A percentile compares a stretch with the other conserved stretches of the same genome.
Conservation (phyloP, 2,797 vertebrate species). For the Neosilurus hyrtlii region DNA sequence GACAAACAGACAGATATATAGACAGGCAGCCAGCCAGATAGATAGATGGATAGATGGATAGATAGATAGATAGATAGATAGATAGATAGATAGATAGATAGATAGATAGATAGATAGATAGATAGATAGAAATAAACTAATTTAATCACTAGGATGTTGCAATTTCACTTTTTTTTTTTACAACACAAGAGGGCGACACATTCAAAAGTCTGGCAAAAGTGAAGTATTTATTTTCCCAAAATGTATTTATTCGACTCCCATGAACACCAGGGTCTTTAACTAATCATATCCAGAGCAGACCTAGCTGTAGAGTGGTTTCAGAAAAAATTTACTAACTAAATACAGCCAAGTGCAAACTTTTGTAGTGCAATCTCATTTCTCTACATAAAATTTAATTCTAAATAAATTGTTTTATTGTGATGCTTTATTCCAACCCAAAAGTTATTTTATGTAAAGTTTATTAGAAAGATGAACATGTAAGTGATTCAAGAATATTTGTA, state of each 20-base stretch:
- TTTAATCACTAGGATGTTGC: not conserved
- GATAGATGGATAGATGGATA: no score
- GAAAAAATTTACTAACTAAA: not conserved
- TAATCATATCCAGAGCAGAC: not conserved
- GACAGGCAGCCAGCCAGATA: no score
- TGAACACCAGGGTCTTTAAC: not conserved
- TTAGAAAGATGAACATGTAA: not conserved
- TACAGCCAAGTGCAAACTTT: not conserved
- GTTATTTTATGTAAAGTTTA: not conserved
- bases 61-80: no score
- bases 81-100: no score
- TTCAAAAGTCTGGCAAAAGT: not conserved
- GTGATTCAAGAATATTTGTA: not conserved
- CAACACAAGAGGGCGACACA: conserved; percentile 23
- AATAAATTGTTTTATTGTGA: not conserved
- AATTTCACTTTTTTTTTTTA: no score
- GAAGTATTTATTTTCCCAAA: not conserved
- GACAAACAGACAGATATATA: no score
- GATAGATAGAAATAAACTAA: no score
- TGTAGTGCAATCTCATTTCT: not conserved
- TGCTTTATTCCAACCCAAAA: not conserved
- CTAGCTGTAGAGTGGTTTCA: not conserved
- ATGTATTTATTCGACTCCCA: not conserved
- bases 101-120: no score
- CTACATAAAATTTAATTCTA: not conserved